These are phyloP conservation scores for Eumerus sabulonum DNA, from an alignment of 2,888 invertebrate species.

Conservation along the genomic window DNA sequence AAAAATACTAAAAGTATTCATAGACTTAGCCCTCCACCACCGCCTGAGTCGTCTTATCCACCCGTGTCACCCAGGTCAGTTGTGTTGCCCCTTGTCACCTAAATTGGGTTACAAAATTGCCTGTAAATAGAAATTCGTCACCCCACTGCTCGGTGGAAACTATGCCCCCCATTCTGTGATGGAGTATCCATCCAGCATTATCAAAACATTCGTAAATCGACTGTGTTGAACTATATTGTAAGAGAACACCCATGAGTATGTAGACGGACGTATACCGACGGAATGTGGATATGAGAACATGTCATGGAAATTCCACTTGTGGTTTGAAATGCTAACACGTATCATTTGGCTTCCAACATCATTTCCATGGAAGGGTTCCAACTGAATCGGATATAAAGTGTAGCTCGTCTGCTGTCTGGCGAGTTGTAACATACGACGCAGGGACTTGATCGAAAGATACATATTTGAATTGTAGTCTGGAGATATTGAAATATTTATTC, in stretches of 20 bases:
- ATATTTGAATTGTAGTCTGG: constrained; percentile 2
- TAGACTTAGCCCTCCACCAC: too few species aligned
- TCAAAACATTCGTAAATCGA: too few species aligned
- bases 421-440: neutral
- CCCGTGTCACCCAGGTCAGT: constrained; percentile 4
- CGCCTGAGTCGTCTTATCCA: too few species aligned
- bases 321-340: constrained; percentile 33
- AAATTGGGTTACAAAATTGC: constrained; percentile 40
- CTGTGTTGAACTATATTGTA: too few species aligned
- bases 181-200: neutral
- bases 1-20: too few species aligned
- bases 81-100: constrained; percentile 52
- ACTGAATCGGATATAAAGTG: neutral
- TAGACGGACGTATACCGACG: neutral
- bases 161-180: neutral
- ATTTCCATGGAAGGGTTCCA: neutral
- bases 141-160: constrained; percentile 13
- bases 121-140: constrained; percentile 46
- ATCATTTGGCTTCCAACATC: neutral
- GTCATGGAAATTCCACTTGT: constrained; percentile 8
- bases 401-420: too few species aligned
- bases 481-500: neutral
- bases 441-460: neutral
- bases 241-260: too few species aligned
- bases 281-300: constrained; percentile 2